Evolutionary conservation across 2,113 vertebrate genomes (phyloP).

Genomic region (Collichthys lucidus): DNA sequence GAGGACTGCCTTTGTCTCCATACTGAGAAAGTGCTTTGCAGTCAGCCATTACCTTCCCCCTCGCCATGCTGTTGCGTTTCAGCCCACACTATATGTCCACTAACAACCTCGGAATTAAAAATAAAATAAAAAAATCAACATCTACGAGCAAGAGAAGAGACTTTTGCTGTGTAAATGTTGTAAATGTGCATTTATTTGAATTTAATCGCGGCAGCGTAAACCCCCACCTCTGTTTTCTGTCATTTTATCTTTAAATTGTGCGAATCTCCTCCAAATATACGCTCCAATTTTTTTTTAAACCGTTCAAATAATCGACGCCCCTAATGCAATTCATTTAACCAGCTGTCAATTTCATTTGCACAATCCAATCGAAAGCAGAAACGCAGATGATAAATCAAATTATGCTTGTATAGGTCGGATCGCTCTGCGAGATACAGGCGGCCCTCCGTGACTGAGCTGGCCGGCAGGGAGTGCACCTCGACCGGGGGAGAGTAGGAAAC

Average conservation of each 20-base stretch:
- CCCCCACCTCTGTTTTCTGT: neutral
- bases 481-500: slow-evolving; percentile 50
- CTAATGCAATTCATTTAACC: slow-evolving; percentile 56
- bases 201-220: neutral
- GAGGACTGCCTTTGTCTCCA: slow-evolving; percentile 84
- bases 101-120: slow-evolving; percentile 21
- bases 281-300: neutral
- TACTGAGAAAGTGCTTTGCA: slow-evolving; percentile 73
- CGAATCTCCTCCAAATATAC: slow-evolving; percentile 6
- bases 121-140: neutral
- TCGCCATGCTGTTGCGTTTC: slow-evolving; percentile 68
- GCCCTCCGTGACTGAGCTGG: slow-evolving; percentile 52
- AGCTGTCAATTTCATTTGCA: slow-evolving; percentile 39
- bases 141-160: neutral
- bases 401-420: slow-evolving; percentile 24
- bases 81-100: slow-evolving; percentile 24
- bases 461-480: slow-evolving; percentile 69
- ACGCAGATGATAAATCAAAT: slow-evolving; percentile 55
- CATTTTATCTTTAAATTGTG: slow-evolving; percentile 7
- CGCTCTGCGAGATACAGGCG: slow-evolving; percentile 49
- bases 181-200: neutral
- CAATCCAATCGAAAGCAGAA: slow-evolving; percentile 27
- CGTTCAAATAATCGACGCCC: slow-evolving; percentile 35
- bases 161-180: neutral
- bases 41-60: slow-evolving; percentile 84